phyloP scores from a whole-genome alignment of 2,113 vertebrate species.

The Lathamus discolor region DNA sequence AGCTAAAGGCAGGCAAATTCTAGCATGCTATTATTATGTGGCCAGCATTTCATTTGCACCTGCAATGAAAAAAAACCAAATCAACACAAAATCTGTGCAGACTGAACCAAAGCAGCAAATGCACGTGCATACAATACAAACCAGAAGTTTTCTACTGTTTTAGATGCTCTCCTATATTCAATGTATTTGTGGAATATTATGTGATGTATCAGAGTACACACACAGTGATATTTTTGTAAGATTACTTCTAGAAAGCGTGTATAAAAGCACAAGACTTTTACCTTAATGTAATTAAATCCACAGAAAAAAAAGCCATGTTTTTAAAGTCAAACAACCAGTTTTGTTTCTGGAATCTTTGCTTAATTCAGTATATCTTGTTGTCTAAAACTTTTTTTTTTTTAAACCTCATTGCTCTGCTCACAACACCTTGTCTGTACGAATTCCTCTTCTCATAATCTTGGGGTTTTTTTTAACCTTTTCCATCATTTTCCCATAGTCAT shows the following conservation, averaged over 20 bases:
- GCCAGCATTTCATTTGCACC: neutral
- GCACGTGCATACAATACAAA: neutral
- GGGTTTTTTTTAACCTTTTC: neutral
- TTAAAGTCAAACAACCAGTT: neutral
- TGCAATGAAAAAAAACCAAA: neutral
- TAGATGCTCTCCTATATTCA: neutral
- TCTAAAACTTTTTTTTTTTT: neutral
- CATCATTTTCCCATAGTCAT: neutral
- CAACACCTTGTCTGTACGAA: neutral
- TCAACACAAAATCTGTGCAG: neutral
- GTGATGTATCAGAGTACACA: neutral
- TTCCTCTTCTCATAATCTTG: neutral
- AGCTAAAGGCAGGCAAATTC: neutral
- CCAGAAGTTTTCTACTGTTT: neutral
- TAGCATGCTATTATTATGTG: rapidly evolving
- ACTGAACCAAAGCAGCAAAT: neutral
- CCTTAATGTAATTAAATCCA: neutral
- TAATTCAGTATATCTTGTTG: neutral
- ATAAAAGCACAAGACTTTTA: neutral
- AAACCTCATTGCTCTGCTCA: neutral
- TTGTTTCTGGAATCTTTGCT: neutral
- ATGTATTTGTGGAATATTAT: neutral
- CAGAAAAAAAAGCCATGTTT: neutral
- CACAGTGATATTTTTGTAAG: rapidly evolving
- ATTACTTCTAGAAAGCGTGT: neutral